Evolutionary conservation across 2,797 vertebrate species (phyloP), one percentile per base, ranked within the genome.

Genomic region (Characodon lateralis): DNA sequence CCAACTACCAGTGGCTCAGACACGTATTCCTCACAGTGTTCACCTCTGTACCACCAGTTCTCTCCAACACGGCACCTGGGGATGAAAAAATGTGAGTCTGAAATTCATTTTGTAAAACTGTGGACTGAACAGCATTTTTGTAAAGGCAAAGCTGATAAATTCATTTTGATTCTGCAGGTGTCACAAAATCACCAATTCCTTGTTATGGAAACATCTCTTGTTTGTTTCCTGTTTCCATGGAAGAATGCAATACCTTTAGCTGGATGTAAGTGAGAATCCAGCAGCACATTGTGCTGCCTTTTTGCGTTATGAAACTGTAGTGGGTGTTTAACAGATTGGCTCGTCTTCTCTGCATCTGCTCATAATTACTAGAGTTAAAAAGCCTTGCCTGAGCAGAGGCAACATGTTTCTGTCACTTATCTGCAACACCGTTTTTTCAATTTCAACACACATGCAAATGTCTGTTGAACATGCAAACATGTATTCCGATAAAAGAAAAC

Each of bases 31-130:
- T 99, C 97, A 72, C 98, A 99, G 88, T 97, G 98, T 76, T 99
- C 96, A 6, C 98, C 98, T 88, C 97, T 92, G 91, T 99, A 98
- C 98, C 98, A 99, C 98, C 98, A 99, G 91, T 99, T 99, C 89
- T 99, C 97, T 77, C 97, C 98, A 0, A 99, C 98, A 3, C 97
- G 97, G 87, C 98, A 99, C 88, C 98, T 99, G 82, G 76, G 22
- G n/a, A 80, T 0, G 0, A n/a, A 78, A 71, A 46, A 53, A n/a
- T 6, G 1, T 46, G 0, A 14, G 63, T 24, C 31, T 39, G 71
- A 5, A 77, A 65, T 43, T 3, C 0, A 35, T 56, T 66, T 71
- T 13, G 6, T 58, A 79, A 66, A 53, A 39, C n/a, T 55, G 22
- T 16, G 26, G 10, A 77, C 12, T 0, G 0, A 59, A 76, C 35